Evolutionary conservation across 2,888 invertebrate genomes (phyloP), one percentile per base, ranked within the genome.

Genomic region (Griposia aprilina): DNA sequence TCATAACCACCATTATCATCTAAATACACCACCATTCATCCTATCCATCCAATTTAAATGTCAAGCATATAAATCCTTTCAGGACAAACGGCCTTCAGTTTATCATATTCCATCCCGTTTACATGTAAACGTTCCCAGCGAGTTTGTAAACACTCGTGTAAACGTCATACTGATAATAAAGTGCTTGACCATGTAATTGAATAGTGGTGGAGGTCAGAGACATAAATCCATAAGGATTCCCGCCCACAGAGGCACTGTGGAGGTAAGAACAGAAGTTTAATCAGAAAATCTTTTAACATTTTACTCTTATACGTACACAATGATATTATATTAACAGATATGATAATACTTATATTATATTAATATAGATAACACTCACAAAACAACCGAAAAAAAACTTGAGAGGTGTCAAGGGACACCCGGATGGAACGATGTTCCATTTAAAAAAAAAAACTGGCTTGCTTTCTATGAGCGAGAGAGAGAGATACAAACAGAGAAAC

Each of bases 171-270:
- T 66, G 86, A 86, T 86, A 85, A 86, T 85, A 85, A 86, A 86
- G 86, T 67, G 80, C 87, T 86, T 86, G 84, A 76, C 81, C 84
- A 57, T 78, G 73, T 85, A 85, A 85, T 85, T 85, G 85, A 86
- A 85, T 86, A 75, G 81, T 84, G 66, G 63, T 86, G 70, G 78
- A 84, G 85, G 85, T 85, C 87, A 85, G 15, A 36, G 17, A 62
- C 81, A 85, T 85, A 85, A 85, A 85, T 85, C 78, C 63, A 71
- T 81, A 77, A 80, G 77, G 59, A 13, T 57, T 74, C 86, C 80
- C 86, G 86, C 86, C 86, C 77, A 85, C 84, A 7, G 63, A 30
- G 36, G 0, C 60, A 73, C 10, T 13, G 15, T 8, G 4, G 4
- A 81, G 55, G 4, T 2, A 36, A 45, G 2, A 0, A 5, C 76